Evolutionary conservation across 1,140 invertebrate species (phyloP), one percentile per base, ranked within the genome.

Genomic region (Drosophila ohnishii): DNA sequence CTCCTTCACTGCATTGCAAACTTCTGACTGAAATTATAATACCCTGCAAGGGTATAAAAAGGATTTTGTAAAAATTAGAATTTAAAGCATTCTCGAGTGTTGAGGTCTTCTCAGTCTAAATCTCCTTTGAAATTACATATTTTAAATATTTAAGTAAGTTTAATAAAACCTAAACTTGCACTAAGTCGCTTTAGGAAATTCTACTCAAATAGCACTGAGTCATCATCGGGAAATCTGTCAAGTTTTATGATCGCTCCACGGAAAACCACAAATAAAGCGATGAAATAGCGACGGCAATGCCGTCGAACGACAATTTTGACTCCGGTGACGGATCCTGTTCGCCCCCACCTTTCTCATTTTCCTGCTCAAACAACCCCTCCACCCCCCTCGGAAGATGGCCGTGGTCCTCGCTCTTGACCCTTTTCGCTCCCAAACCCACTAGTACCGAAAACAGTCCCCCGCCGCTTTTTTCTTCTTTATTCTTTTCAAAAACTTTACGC

Each of bases 401-500:
- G 71, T 79, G 81, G 83, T 48, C 78, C 64, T 58, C 83, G 84
- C 83, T 87, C 83, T 87, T 87, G 83, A 87, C 83, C 83, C 83
- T 87, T 87, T 86, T 88, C 76, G 37, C 48, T 70, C 84, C 60
- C 84, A 80, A 55, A 69, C 84, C 72, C 75, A 77, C 58, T 35
- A 58, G 42, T 55, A 56, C 57, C 65, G 47, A 67, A 72, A 61
- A 34, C 61, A 34, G 48, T 50, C 42, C 44, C 50, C 59, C 75
- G 64, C 32, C 39, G 66, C 56, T 45, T 73, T 87, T 87, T 87
- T 75, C 69, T 55, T 55, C 44, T 71, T 83, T 79, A 83, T 88
- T 80, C 84, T 83, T 79, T 88, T 83, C 67, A 76, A 83, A 86
- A 88, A 80, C 83, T 86, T 86, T 78, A 83, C 80, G 79, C 65